phyloP scores from a whole-genome alignment of 2,113 vertebrate species.

The Coregonus clupeaformis region DNA sequence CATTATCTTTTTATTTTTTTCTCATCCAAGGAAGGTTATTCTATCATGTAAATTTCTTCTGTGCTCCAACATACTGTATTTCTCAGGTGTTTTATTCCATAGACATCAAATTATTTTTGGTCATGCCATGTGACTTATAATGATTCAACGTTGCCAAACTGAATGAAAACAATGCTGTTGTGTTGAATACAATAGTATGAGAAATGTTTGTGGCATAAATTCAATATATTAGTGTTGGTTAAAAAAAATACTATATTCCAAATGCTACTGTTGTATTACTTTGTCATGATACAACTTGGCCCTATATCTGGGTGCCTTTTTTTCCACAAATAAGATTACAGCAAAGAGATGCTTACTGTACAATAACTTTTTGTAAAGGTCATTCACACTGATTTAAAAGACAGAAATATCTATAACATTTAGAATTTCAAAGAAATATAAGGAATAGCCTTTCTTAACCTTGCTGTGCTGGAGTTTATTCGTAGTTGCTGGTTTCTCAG shows the following conservation, averaged over 20 bases:
- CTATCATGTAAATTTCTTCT: background rate
- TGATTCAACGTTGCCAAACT: background rate
- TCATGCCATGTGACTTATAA: background rate
- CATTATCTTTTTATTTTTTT: constrained; percentile 12
- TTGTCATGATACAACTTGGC: no score
- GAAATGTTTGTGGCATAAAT: background rate
- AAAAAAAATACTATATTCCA: no score
- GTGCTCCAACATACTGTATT: constrained; percentile 20
- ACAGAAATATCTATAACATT: background rate
- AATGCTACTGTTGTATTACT: no score
- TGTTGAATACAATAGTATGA: background rate
- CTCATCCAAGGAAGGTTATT: constrained; percentile 9
- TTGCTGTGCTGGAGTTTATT: constrained; percentile 80
- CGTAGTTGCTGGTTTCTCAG: constrained; percentile 69
- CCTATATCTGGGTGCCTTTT: background rate
- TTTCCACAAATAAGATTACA: no score
- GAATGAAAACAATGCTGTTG: background rate
- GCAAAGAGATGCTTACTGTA: no score
- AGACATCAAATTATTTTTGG: constrained; percentile 1
- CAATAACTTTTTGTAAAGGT: background rate
- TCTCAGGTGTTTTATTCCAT: constrained; percentile 3
- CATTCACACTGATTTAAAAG: background rate
- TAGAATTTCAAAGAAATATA: background rate
- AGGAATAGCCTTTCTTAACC: constrained; percentile 66
- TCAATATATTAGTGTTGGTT: no score